Conservation (phyloP, 2,888 invertebrate genomes). For the Mimachlamys varia region DNA sequence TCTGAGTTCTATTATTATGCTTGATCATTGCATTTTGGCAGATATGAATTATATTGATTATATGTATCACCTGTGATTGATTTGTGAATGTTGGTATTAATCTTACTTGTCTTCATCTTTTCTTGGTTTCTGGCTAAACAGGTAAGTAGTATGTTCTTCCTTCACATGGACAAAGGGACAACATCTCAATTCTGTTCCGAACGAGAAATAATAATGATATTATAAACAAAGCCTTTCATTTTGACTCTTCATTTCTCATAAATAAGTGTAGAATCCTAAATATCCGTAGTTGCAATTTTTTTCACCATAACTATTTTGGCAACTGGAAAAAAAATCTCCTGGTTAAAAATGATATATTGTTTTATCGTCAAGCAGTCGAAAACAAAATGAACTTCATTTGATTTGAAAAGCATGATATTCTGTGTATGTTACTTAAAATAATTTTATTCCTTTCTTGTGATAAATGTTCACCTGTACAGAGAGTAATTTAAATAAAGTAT, state of each 20-base stretch:
- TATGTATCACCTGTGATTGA: not conserved
- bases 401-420: too few relatives aligned
- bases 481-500: not conserved
- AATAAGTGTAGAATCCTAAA: too few relatives aligned
- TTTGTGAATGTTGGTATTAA: slow-evolving; percentile 24
- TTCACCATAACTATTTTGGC: too few relatives aligned
- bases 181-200: not conserved
- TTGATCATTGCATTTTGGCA: slow-evolving; percentile 23
- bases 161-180: slow-evolving; percentile 21
- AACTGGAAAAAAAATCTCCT: too few relatives aligned
- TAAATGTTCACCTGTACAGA: not conserved
- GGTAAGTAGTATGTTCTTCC: slow-evolving; percentile 23
- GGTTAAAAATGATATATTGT: too few relatives aligned
- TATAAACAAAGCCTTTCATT: too few relatives aligned
- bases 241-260: too few relatives aligned
- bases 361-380: too few relatives aligned
- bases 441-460: not conserved
- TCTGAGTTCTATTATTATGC: not conserved
- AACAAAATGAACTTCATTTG: too few relatives aligned
- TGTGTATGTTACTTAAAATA: not conserved
- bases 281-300: too few relatives aligned
- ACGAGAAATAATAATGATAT: not conserved
- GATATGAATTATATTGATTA: not conserved
- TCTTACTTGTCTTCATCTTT: slow-evolving; percentile 11
- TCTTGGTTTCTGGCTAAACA: slow-evolving; percentile 3